Base-by-base conservation (phyloP, 92 coral and sea anemone species). In the Zoanthus solanderi region DNA sequence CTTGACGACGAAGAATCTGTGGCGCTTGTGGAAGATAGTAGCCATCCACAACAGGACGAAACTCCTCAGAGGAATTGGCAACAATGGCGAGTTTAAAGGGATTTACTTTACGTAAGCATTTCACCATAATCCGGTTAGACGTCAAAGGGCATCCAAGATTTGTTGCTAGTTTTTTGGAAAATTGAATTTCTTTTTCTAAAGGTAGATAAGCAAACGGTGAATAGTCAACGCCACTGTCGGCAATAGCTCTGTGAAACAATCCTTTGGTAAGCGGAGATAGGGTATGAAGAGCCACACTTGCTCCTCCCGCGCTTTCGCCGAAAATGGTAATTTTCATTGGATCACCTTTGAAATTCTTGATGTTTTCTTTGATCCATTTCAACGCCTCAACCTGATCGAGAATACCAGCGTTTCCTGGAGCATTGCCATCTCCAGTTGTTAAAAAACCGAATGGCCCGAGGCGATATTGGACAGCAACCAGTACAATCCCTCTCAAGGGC, bases 31-130 rank as follows among this genome's bases (percentile, higher is more conserved):
- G 72, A 32, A 95, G 94, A 69, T 91, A 93, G 8, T 65, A 30
- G 6, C 88, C 85, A 78, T 95, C 98, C 31, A 91, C 98, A 10
- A 95, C 88, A 7, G 98, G 98, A 28, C 90, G 92, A 5, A 87
- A 34, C 42, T 86, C 87, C 0, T 58, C 58, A 9, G 23, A 14
- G 5, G 48, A 17, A 17, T 17, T 16, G 12, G 56, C 89, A 37
- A 57, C 69, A 47, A 30, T 44, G 12, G 89, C 92, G 61, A 90
- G 78, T 61, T 58, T 28, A 37, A 76, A 69, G 61, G 89, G 69
- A n/a, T 83, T 86, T 17, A 85, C 60, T 17, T 85, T 65, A 48
- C 77, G 72, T 46, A 90, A 84, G 71, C 92, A 90, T 11, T 69
- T 52, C 13, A 57, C 28, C 60, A 90, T 56, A 45, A 66, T 46